Evolutionary conservation across 2,888 invertebrate species (phyloP).

Genomic region (Iphiclides podalirius): DNA sequence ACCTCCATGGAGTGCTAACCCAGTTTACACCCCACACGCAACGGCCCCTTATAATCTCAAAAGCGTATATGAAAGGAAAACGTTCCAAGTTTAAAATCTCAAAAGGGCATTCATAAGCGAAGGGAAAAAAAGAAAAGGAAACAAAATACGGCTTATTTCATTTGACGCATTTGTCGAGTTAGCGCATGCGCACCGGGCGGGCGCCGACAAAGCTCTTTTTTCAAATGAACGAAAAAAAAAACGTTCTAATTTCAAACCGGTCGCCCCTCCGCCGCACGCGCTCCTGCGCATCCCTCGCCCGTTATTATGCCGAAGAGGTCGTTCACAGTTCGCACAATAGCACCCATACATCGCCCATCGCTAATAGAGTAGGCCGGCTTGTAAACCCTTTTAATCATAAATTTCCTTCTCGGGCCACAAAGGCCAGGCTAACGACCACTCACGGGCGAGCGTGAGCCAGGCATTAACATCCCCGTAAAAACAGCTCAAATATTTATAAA

Average conservation of each 20-base stretch:
- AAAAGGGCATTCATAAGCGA: constrained; percentile 51
- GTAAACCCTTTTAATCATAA: constrained; percentile 40
- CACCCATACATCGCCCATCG: constrained; percentile 55
- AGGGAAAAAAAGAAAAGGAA: constrained; percentile 50
- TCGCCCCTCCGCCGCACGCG: constrained; percentile 71
- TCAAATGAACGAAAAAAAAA: no score
- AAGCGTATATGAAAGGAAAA: constrained; percentile 44
- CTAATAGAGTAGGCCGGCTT: constrained; percentile 61
- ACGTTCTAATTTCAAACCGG: constrained; percentile 80
- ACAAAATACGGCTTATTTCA: constrained; percentile 76
- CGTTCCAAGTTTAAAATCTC: constrained; percentile 40
- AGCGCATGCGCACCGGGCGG: constrained; percentile 75
- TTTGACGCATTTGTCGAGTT: constrained; percentile 78
- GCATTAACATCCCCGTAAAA: constrained; percentile 32
- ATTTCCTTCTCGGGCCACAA: constrained; percentile 32
- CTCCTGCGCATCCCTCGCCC: constrained; percentile 77
- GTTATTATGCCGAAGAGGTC: constrained; percentile 78
- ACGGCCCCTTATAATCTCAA: constrained; percentile 36
- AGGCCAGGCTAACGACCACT: constrained; percentile 34
- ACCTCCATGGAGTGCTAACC: constrained; percentile 17
- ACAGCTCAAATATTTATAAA: constrained; percentile 15
- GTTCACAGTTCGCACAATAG: constrained; percentile 78
- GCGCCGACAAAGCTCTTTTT: constrained; percentile 72
- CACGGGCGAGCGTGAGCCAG: no score
- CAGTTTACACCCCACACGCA: constrained; percentile 26